phyloP scores from a whole-genome alignment of 64 coral and sea anemone species.

The Porites lutea region DNA sequence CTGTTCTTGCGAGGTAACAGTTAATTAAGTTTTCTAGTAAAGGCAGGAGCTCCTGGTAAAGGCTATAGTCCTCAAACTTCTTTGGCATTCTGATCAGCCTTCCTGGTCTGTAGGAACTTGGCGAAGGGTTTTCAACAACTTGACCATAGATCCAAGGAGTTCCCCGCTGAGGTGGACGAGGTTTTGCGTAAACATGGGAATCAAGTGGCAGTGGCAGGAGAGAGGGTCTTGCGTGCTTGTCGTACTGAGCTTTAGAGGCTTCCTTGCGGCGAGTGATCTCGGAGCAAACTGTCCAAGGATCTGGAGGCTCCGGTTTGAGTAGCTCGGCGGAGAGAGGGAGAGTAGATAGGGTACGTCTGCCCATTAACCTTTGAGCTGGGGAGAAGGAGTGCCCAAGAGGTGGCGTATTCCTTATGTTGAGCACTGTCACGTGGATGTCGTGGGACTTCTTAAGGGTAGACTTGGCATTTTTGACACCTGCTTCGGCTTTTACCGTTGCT shows the following conservation, averaged over 20 bases:
- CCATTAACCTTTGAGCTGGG: not conserved
- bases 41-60: too few species aligned
- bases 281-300: not conserved
- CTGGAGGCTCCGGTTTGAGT: not conserved
- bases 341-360: not conserved
- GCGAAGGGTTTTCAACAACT: not conserved
- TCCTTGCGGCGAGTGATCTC: not conserved
- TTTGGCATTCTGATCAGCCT: too few species aligned
- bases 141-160: not conserved
- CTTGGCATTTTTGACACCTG: conserved; percentile 44
- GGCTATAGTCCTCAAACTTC: too few species aligned
- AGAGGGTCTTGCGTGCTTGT: not conserved
- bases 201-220: not conserved
- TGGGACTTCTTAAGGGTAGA: conserved; percentile 39
- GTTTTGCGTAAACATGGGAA: too few species aligned
- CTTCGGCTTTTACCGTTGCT: conserved; percentile 39
- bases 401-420: not conserved
- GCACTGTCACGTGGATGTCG: not conserved
- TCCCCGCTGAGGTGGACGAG: not conserved
- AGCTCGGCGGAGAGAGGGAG: not conserved
- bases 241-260: not conserved
- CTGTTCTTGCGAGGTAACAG: too few species aligned
- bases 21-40: too few species aligned
- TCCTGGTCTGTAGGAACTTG: conserved; percentile 9
- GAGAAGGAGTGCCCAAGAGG: not conserved